Conservation (phyloP, 2,797 vertebrate species). For the Propithecus perrieri region DNA sequence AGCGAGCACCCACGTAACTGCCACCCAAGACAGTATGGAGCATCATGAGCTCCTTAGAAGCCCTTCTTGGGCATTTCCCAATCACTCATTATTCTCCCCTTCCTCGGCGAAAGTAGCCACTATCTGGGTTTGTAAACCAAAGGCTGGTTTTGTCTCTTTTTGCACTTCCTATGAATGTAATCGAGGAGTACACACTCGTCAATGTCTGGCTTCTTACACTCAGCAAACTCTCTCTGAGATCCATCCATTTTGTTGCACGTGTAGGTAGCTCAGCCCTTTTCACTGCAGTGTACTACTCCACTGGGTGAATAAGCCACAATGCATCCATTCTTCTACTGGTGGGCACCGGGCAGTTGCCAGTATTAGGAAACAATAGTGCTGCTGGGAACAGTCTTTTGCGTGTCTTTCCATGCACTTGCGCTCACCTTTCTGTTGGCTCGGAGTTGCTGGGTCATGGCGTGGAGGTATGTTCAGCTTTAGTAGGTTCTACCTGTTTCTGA, state of each 20-base stretch:
- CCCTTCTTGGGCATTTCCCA: neutral
- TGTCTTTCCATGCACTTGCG: neutral
- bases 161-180: neutral
- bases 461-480: neutral
- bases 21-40: neutral
- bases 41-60: neutral
- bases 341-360: neutral
- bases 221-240: neutral
- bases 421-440: neutral
- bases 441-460: neutral
- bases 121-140: neutral
- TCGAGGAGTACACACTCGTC: neutral
- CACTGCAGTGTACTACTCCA: neutral
- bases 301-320: neutral
- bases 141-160: neutral
- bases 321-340: accelerated
- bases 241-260: accelerated
- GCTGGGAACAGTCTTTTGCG: neutral
- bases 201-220: neutral
- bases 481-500: neutral
- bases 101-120: neutral
- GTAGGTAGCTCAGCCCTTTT: neutral
- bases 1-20: neutral
- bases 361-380: neutral
- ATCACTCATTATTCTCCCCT: neutral